These are phyloP conservation scores for Harpagoxenus sublaevis DNA, from an alignment of 2,888 invertebrate species.

Conservation along the genomic window DNA sequence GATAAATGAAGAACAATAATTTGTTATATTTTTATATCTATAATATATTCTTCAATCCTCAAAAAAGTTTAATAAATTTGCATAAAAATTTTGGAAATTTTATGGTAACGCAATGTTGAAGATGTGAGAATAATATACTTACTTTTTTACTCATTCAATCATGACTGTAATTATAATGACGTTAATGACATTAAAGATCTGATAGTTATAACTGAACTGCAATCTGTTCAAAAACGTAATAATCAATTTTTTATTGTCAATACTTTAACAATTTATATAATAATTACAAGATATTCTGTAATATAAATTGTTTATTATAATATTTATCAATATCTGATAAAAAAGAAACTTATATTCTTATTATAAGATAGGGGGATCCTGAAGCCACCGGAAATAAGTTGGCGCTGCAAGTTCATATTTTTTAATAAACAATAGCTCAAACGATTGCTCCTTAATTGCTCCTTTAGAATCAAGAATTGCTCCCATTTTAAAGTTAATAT, in stretches of 20 bases:
- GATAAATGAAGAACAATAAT: background rate
- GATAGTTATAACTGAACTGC: background rate
- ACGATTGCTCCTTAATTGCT: too few species aligned
- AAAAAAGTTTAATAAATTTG: background rate
- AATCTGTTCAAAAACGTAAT: background rate
- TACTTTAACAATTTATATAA: background rate
- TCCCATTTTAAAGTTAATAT: too few species aligned
- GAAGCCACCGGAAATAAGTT: too few species aligned
- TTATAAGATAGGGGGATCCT: background rate
- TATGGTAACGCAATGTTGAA: background rate
- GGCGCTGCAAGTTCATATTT: too few species aligned
- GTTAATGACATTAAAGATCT: slow-evolving; percentile 11
- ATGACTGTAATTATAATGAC: background rate
- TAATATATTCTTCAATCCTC: background rate
- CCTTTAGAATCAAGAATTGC: too few species aligned
- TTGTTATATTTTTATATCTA: slow-evolving; percentile 19
- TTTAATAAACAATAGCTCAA: too few species aligned
- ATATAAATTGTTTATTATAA: background rate
- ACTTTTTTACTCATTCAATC: background rate
- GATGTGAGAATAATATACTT: background rate
- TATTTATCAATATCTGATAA: background rate
- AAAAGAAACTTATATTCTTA: background rate
- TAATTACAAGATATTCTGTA: background rate
- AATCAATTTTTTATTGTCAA: background rate
- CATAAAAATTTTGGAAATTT: background rate